phyloP scores from a whole-genome alignment of 2,113 vertebrate genomes.

The Garra rufa region DNA sequence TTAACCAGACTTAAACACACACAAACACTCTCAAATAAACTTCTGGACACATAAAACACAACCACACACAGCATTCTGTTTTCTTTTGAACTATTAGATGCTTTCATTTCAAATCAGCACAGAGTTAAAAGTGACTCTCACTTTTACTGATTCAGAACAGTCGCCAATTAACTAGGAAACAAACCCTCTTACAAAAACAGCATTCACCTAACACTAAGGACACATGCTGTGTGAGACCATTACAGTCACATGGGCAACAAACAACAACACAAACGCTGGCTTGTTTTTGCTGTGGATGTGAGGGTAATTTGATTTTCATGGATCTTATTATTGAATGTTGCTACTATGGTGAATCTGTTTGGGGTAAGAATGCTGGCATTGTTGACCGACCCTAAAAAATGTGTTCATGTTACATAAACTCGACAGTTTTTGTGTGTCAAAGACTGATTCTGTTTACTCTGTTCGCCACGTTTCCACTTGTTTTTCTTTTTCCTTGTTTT shows the following conservation, averaged over 20 bases:
- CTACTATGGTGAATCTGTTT: constrained; percentile 43
- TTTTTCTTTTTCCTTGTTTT: constrained; percentile 11
- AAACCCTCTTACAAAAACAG: constrained; percentile 33
- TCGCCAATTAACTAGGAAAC: constrained; percentile 48
- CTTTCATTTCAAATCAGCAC: constrained; percentile 1
- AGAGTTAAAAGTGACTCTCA: background rate
- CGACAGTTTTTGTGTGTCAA: background rate
- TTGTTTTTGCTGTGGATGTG: constrained; percentile 33
- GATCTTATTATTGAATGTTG: constrained; percentile 53
- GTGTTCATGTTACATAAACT: background rate
- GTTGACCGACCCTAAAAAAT: background rate
- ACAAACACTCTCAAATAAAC: constrained; percentile 11
- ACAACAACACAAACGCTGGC: constrained; percentile 7
- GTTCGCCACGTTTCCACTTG: background rate
- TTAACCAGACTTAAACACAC: constrained; percentile 40
- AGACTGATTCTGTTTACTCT: background rate
- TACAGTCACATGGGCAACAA: constrained; percentile 38
- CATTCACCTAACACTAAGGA: constrained; percentile 39
- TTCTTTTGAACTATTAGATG: background rate
- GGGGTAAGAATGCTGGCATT: constrained; percentile 5
- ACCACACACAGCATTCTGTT: background rate
- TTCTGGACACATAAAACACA: background rate
- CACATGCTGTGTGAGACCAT: constrained; percentile 19
- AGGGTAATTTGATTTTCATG: constrained; percentile 55
- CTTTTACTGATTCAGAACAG: constrained; percentile 9